phyloP scores from a whole-genome alignment of 2,888 invertebrate species.

The Cerceris ruficornis region DNA sequence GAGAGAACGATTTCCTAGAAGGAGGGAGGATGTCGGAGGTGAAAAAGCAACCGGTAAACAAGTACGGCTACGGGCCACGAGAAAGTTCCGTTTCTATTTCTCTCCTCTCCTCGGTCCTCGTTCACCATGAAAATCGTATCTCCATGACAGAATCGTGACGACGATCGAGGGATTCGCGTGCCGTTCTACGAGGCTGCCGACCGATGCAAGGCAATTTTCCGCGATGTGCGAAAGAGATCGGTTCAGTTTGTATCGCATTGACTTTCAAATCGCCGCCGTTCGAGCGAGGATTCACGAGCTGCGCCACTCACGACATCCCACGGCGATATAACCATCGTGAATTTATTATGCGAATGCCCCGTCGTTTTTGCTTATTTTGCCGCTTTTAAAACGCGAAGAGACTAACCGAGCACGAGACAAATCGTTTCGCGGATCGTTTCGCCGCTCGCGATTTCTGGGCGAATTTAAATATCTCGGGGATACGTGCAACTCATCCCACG shows the following conservation, averaged over 20 bases:
- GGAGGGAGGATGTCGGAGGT: constrained; percentile 20
- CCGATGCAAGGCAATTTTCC: constrained; percentile 36
- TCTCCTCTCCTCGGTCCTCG: constrained; percentile 7
- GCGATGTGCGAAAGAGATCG: constrained; percentile 31
- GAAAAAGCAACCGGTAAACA: constrained; percentile 51
- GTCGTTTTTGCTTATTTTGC: constrained; percentile 7
- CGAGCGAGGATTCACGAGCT: constrained; percentile 21
- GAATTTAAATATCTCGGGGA: not conserved
- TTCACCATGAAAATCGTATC: constrained; percentile 30
- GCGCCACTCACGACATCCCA: constrained; percentile 13
- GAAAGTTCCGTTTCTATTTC: constrained; percentile 40
- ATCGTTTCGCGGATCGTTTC: constrained; percentile 4
- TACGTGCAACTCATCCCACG: not conserved
- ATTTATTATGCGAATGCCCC: constrained; percentile 29
- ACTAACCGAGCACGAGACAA: not conserved
- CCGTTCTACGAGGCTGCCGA: constrained; percentile 9
- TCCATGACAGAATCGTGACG: constrained; percentile 27
- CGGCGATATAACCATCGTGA: constrained; percentile 26
- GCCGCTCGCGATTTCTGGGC: not conserved
- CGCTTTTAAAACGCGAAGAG: not conserved
- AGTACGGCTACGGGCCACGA: constrained; percentile 26
- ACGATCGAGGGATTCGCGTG: constrained; percentile 35
- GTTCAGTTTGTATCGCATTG: constrained; percentile 11
- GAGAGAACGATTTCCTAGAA: constrained; percentile 8
- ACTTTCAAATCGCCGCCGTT: constrained; percentile 40